Base-by-base conservation (phyloP, 2,888 invertebrate genomes). In the Andrena trimmerana region DNA sequence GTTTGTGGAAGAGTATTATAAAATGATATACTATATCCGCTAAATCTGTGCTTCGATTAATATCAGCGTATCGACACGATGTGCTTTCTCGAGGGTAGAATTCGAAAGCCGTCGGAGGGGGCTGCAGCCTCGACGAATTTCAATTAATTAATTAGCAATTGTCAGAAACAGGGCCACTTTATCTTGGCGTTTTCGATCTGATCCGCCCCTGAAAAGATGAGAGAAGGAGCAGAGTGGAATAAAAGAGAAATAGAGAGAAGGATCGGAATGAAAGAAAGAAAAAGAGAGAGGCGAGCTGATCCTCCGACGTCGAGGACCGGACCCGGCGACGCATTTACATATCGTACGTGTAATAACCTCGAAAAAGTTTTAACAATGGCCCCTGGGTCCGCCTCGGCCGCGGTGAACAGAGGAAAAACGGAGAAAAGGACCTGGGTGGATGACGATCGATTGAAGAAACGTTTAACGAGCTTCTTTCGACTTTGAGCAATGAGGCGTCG, bases 321-420 rank as follows among this genome's bases (percentile, higher is more conserved):
- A 83, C 83, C 85, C 84, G 77, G 77, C 86, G 72, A 89, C 84
- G 86, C 88, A 91, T 91, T 91, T 90, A 89, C 91, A 90, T 90
- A 91, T 88, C 86, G 88, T 81, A 85, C 89, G 81, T 87, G 87
- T 88, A 90, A 90, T 90, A 90, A 90, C 89, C 83, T 84, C 89
- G 87, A 88, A 87, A 90, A 90, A 90, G 84, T 88, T 81, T 86
- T 81, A 88, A 88, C 86, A 87, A 89, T 87, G 83, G 85, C 82
- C 85, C 42, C 74, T 65, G 69, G 84, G 79, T 83, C 50, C 86
- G 75, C 63, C 82, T 60, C 71, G 71, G 70, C 76, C 60, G 36
- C 69, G 60, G 80, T 57, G 24, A 50, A 66, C 66, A 59, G 60
- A 78, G 78, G 65, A 78, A 78, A 63, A 66, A 54, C 60, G 31